Base-by-base conservation (phyloP, 2,888 invertebrate genomes). In the Slavum lentiscoides region DNA sequence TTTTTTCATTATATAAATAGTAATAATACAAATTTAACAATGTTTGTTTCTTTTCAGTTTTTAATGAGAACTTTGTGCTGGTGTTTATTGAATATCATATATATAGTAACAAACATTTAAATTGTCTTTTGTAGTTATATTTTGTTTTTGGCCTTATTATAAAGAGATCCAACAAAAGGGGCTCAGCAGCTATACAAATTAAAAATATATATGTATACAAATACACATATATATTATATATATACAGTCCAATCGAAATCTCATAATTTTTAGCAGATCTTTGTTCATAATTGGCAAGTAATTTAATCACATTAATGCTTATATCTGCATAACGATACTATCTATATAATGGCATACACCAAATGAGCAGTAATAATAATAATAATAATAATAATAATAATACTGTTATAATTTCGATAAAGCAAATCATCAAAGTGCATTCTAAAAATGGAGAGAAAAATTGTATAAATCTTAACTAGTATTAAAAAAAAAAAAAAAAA, bases 141-240 rank as follows among this genome's bases (percentile, higher is more conserved):
- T 70, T 62, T 59, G 23, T 61, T 49, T 77, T 72, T 23, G 55
- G 49, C 30, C 72, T 80, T 72, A 80, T 70, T 58, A 58, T 64
- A 64, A 80, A 80, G 70, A 80, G 80, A 80, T 80, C 70, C 70
- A 72, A 80, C 80, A 80, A 72, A 72, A 80, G 70, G 80, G 80
- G 80, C 72, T 80, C 80, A 80, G 80, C 80, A 80, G 80, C 66
- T 70, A 53, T 23, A 72, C 70, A 80, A 61, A 30, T 21, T 67
- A 72, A 68, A 73, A 59, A 43, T 37, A 69, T 53, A n/a, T 43
- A n/a, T 66, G 23, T 43, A 43, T 69, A 69, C 4, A 53, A 19
- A 70, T 13, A 49, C 15, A n/a, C 9, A 59, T 21, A 53, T 43
- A 58, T 58, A 66, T 66, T 9, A 21, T 21, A 53, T 43, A 58